A percentile compares a stretch with the other conserved stretches of the same genome.
phyloP scores from a whole-genome alignment of 2,797 vertebrate species.

The Setipinna tenuifilis region DNA sequence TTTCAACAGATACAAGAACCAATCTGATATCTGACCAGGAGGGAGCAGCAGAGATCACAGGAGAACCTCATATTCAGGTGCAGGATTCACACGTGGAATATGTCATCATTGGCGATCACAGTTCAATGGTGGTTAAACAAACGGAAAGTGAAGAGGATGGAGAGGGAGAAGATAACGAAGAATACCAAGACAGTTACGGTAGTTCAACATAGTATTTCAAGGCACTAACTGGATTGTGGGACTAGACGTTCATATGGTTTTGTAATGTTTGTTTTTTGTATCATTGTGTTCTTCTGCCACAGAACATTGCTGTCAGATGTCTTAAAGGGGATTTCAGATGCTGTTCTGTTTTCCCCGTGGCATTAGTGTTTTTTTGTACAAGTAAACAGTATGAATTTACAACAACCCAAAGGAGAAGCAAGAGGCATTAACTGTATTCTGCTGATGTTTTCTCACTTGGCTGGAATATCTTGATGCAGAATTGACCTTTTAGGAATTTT shows the following conservation, averaged over 20 bases:
- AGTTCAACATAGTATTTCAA: not conserved
- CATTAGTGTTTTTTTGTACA: too few relatives aligned
- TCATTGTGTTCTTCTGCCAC: not conserved
- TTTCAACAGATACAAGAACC: slow-evolving; percentile 50
- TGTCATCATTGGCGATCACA: slow-evolving; percentile 75
- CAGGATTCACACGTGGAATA: slow-evolving; percentile 62
- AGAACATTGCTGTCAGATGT: not conserved
- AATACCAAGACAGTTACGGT: not conserved
- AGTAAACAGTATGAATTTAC: too few relatives aligned
- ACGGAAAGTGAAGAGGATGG: not conserved
- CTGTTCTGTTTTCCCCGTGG: too few relatives aligned
- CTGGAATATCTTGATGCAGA: too few relatives aligned
- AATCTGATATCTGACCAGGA: slow-evolving; percentile 43
- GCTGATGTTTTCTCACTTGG: too few relatives aligned
- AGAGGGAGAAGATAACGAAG: slow-evolving; percentile 28
- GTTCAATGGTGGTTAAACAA: slow-evolving; percentile 63
- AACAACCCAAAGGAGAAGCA: too few relatives aligned
- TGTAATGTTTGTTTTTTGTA: not conserved
- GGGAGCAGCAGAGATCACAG: slow-evolving; percentile 35
- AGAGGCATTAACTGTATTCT: too few relatives aligned
- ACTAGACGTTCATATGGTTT: not conserved
- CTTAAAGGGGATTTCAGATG: not conserved
- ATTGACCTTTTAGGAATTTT: too few relatives aligned
- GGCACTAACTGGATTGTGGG: not conserved
- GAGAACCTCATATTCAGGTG: slow-evolving; percentile 58